Percentiles rank a stretch among this genome's conserved stretches.
phyloP scores from a whole-genome alignment of 2,113 vertebrate genomes.

The Oceanites oceanicus region DNA sequence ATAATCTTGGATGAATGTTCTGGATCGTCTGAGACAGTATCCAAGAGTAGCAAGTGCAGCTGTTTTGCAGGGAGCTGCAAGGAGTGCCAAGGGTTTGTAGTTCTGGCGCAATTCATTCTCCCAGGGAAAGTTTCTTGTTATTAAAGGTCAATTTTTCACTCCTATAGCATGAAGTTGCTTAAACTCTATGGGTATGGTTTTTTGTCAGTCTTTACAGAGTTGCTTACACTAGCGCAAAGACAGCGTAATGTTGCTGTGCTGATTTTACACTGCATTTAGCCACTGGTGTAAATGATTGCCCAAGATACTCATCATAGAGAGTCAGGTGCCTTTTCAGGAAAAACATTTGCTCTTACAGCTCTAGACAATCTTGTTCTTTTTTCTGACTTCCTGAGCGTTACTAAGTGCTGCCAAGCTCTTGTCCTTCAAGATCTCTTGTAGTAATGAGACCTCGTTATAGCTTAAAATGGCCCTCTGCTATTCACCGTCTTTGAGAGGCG shows the following conservation, averaged over 20 bases:
- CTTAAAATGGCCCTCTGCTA: conserved; percentile 2
- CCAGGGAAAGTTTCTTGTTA: neutral
- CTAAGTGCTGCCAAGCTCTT: conserved; percentile 45
- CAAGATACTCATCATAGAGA: neutral
- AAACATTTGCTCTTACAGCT: neutral
- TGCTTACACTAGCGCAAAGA: neutral
- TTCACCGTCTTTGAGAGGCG: neutral
- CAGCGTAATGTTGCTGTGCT: neutral
- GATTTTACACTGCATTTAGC: neutral
- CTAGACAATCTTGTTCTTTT: conserved; percentile 20
- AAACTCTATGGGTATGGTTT: neutral
- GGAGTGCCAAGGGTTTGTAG: neutral
- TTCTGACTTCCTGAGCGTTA: conserved; percentile 32
- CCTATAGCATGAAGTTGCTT: neutral
- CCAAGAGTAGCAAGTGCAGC: neutral
- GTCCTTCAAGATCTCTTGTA: conserved; percentile 46
- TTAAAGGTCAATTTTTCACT: neutral
- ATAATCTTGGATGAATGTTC: neutral
- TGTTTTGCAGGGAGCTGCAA: neutral
- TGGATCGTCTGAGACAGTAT: neutral
- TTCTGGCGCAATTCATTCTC: neutral
- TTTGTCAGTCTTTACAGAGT: neutral
- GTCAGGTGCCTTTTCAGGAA: conserved; percentile 19
- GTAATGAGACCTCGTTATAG: conserved; percentile 48
- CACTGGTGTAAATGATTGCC: neutral